Conservation (phyloP, 53 echinoderm and acorn worm species). For the Holothuria leucospilota region DNA sequence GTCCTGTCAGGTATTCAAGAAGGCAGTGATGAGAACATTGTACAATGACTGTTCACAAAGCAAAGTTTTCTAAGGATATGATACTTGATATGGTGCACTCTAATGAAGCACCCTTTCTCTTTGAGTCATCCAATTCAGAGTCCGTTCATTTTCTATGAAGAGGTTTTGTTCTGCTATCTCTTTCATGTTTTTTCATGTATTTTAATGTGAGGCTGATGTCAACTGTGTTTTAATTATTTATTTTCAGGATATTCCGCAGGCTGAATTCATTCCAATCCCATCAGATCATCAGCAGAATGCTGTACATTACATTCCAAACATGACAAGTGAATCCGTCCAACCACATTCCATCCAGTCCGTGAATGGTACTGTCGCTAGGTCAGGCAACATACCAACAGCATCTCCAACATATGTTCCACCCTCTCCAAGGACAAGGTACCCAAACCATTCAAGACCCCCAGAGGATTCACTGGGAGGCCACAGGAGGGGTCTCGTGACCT, state of each 20-base stretch:
- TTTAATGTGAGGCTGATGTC: no score
- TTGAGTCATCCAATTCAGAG: no score
- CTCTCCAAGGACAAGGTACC: neutral
- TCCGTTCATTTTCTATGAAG: no score
- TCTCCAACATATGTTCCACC: conserved; percentile 13
- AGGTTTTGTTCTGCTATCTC: no score
- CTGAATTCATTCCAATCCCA: neutral
- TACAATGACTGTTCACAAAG: no score
- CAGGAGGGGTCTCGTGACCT: neutral
- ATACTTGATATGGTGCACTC: no score
- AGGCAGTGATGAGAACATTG: no score
- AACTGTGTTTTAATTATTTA: neutral
- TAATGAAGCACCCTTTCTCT: no score
- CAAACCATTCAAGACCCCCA: conserved; percentile 23
- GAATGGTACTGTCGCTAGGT: neutral
- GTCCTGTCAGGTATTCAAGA: no score
- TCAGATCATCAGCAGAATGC: conserved; percentile 1
- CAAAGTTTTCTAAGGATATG: no score
- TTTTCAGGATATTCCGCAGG: neutral
- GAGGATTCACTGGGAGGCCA: neutral
- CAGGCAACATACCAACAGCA: neutral
- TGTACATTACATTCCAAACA: neutral
- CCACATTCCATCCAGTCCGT: neutral
- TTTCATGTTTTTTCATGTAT: no score
- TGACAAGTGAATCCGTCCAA: neutral